Base-by-base conservation (phyloP, 2,113 vertebrate species). In the Anoplopoma fimbria region DNA sequence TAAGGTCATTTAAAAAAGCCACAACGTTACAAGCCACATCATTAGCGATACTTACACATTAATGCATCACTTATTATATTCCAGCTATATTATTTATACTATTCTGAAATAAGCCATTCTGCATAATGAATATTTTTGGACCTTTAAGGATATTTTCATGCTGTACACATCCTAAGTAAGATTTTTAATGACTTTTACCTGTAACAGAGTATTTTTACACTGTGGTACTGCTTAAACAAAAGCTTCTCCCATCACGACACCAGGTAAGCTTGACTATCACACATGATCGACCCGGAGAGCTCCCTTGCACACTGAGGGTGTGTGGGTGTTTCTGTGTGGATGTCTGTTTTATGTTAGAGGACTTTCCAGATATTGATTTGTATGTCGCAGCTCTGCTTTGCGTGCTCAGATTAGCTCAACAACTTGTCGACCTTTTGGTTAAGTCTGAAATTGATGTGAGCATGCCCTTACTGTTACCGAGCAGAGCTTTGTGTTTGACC, bases 341-440 rank as follows among this genome's bases (percentile, higher is more conserved):
- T 23, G 45, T 40, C 53, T 25, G 72, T 51, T 70, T 72, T 73
- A 27, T 74, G 62, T 75, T 69, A 23, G 53, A 82, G 58, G 76
- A 72, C 68, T 75, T 51, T 75, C 36, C 60, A 82, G 34, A 45
- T 88, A 93, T 92, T 74, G 76, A 91, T 90, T 90, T 80, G 25
- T 74, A 29, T 69, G 15, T 70, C 57, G 10, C 29, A 75, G 27
- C 60, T 63, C 36, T 62, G 81, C 79, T 75, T 53, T 75, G 82
- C 83, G 87, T 77, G 71, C 78, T 86, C 62, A 40, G 34, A 81
- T 80, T 55, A 85, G 65, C 75, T 77, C 57, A 36, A 72, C 68
- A 75, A 60, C 15, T 47, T 81, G 87, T 72, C 76, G 74, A 80
- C 49, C 12, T 34, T 87, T 82, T 51, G 58, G 83, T 87, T 87